phyloP scores from a whole-genome alignment of 2,888 invertebrate genomes.

The Nephrocerus scutellatus region DNA sequence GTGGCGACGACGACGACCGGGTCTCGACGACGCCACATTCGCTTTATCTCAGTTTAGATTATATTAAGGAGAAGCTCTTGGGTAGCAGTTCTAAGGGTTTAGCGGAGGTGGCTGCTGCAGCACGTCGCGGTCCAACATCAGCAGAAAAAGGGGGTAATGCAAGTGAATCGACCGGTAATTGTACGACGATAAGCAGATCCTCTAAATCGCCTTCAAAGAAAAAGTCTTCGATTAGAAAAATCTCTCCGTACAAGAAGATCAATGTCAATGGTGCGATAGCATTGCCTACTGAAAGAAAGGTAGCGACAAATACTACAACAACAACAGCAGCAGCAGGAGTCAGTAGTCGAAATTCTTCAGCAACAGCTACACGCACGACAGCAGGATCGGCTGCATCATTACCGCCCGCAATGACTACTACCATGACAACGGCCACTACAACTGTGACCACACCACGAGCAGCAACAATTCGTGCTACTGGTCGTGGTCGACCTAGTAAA shows the following conservation, averaged over 20 bases:
- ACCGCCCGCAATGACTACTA: neutral
- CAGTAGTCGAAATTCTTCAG: conserved; percentile 22
- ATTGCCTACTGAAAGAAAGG: conserved; percentile 17
- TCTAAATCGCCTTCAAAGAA: conserved; percentile 37
- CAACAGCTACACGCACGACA: conserved; percentile 5
- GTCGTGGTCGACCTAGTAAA: too few species aligned
- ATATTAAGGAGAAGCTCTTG: conserved; percentile 40
- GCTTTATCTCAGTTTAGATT: conserved; percentile 42
- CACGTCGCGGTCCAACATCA: neutral
- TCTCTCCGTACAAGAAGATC: conserved; percentile 40
- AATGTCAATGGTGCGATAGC: conserved; percentile 42
- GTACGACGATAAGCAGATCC: conserved; percentile 21
- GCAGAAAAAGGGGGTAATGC: conserved; percentile 17
- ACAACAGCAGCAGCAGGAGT: conserved; percentile 2
- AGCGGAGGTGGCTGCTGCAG: too few species aligned
- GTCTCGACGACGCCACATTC: conserved; percentile 15
- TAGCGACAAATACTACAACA: conserved; percentile 12
- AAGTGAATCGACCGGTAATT: conserved; percentile 5
- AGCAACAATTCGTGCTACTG: conserved; percentile 14
- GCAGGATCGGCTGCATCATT: neutral
- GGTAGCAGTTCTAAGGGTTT: conserved; percentile 28
- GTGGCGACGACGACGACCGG: conserved; percentile 30
- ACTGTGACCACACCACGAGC: conserved; percentile 11
- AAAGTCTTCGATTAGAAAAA: conserved; percentile 25
- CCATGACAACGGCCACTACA: neutral